Conservation (phyloP, 1,140 invertebrate genomes). For the Drosophila triauraria region DNA sequence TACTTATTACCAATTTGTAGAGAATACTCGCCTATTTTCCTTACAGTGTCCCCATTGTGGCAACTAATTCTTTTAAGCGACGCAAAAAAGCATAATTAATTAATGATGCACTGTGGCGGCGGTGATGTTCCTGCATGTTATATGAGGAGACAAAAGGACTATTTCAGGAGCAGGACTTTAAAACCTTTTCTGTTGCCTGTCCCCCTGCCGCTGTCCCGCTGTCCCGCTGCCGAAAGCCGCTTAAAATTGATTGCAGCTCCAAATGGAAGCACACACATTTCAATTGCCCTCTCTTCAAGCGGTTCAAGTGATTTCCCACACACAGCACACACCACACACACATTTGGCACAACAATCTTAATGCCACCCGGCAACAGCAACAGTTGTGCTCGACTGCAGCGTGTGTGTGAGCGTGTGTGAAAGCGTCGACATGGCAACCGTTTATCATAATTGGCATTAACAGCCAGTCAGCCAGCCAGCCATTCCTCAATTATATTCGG, state of each 20-base stretch:
- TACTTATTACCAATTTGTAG: neutral
- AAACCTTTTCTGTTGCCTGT: slow-evolving; percentile 11
- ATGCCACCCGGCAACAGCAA: slow-evolving; percentile 63
- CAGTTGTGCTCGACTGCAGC: slow-evolving; percentile 70
- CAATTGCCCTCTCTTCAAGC: slow-evolving; percentile 41
- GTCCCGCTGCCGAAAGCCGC: slow-evolving; percentile 37
- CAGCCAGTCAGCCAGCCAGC: slow-evolving; percentile 38
- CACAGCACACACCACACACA: slow-evolving; percentile 11
- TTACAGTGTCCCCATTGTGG: neutral
- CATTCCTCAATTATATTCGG: slow-evolving; percentile 50
- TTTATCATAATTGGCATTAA: slow-evolving; percentile 79
- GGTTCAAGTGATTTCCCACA: slow-evolving; percentile 52
- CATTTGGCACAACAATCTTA: slow-evolving; percentile 21
- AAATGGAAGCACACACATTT: slow-evolving; percentile 34
- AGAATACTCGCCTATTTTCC: neutral
- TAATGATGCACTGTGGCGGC: neutral
- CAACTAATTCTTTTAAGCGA: neutral
- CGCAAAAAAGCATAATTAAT: slow-evolving; percentile 6
- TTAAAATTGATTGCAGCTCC: slow-evolving; percentile 63
- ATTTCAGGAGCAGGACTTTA: slow-evolving; percentile 1
- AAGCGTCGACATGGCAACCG: slow-evolving; percentile 56
- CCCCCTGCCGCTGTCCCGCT: neutral
- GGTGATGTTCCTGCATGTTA: neutral
- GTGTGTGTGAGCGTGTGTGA: slow-evolving; percentile 20
- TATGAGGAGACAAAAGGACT: neutral